phyloP scores from a whole-genome alignment of 2,888 invertebrate genomes.

The Agapostemon virescens region DNA sequence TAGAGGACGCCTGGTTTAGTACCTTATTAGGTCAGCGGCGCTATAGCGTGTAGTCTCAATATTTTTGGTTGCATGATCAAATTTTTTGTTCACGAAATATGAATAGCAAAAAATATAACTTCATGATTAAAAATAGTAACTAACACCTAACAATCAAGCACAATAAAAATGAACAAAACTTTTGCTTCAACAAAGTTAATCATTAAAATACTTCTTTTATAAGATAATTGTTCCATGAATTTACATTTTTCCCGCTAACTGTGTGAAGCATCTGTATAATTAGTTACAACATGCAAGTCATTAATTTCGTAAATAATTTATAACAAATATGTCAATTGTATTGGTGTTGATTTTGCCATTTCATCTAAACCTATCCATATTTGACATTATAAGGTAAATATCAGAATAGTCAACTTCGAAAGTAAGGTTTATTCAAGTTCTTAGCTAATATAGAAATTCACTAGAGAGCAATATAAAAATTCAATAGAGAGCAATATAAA shows the following conservation, averaged over 20 bases:
- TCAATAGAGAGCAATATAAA: no score
- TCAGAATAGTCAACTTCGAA: background rate
- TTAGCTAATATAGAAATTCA: background rate
- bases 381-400: background rate
- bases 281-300: background rate
- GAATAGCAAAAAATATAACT: background rate
- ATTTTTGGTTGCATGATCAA: background rate
- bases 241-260: background rate
- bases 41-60: background rate
- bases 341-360: background rate
- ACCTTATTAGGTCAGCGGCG: background rate
- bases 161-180: background rate
- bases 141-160: background rate
- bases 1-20: slow-evolving; percentile 26
- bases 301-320: background rate
- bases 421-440: background rate
- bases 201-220: background rate
- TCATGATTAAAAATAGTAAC: background rate
- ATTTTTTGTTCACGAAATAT: background rate
- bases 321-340: background rate
- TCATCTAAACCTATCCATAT: background rate
- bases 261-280: background rate
- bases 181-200: background rate
- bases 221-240: background rate
- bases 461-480: background rate